These are phyloP conservation scores for Tiliacea citrago DNA, from an alignment of 2,888 invertebrate genomes.

Conservation along the genomic window DNA sequence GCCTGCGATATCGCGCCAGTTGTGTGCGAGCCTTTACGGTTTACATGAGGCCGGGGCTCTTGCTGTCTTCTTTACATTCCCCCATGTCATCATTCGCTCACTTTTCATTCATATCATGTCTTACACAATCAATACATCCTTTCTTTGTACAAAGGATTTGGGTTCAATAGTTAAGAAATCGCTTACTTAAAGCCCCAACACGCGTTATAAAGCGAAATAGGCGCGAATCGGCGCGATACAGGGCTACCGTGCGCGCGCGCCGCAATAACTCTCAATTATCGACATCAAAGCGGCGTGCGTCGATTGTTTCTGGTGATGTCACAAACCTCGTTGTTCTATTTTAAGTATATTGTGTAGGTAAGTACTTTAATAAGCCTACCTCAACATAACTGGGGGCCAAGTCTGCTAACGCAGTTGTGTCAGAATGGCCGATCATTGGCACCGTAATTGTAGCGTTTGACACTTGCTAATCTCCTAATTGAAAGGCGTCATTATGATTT, in stretches of 20 bases:
- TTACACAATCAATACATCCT: no score
- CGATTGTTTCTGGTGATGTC: conserved; percentile 54
- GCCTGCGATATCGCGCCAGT: no score
- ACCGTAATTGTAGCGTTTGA: no score
- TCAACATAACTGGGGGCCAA: conserved; percentile 1
- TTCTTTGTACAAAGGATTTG: neutral
- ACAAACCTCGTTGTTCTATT: conserved; percentile 22
- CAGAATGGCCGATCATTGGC: no score
- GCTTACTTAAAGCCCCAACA: conserved; percentile 40
- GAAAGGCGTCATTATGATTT: no score
- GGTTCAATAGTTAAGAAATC: neutral
- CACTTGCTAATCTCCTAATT: no score
- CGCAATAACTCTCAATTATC: conserved; percentile 73
- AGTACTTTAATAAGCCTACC: conserved; percentile 16
- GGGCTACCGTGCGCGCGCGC: conserved; percentile 61
- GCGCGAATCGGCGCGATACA: conserved; percentile 50
- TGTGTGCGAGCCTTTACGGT: no score
- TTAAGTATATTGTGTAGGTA: neutral
- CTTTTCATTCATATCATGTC: no score
- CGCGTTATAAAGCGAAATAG: conserved; percentile 49
- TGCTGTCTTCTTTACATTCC: no score
- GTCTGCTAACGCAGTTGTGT: no score
- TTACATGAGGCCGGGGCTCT: no score
- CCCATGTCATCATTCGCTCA: no score
- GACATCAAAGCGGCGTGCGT: conserved; percentile 64